Evolutionary conservation across 1,140 invertebrate genomes (phyloP).

Genomic region (Hylyphantes graminicola): DNA sequence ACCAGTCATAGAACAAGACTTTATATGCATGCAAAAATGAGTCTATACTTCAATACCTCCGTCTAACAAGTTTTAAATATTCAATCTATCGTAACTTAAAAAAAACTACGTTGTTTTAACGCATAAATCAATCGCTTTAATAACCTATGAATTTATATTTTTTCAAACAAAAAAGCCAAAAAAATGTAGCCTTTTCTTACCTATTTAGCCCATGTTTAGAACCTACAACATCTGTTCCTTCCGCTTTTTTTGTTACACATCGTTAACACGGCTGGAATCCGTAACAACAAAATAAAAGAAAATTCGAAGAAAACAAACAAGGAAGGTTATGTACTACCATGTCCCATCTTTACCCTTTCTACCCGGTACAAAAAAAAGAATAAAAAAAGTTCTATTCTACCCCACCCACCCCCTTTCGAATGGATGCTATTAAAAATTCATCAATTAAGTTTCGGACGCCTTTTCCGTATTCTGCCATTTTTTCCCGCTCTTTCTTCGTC

Average conservation of each 20-base stretch:
- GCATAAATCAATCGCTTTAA: too few species aligned
- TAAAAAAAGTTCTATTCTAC: conserved; percentile 41
- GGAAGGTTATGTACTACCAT: conserved; percentile 50
- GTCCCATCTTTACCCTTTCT: conserved; percentile 26
- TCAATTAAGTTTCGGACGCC: conserved; percentile 58
- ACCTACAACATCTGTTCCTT: conserved; percentile 37
- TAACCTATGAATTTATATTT: too few species aligned
- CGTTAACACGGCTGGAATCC: conserved; percentile 28
- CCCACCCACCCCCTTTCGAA: conserved; percentile 14
- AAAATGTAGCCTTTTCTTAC: conserved; percentile 1
- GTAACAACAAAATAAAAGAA: background rate
- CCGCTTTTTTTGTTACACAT: conserved; percentile 37
- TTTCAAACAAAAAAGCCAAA: too few species aligned
- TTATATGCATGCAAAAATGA: too few species aligned
- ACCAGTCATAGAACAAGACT: too few species aligned
- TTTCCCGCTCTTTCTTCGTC: conserved; percentile 9
- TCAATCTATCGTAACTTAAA: too few species aligned
- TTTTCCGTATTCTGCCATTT: conserved; percentile 26
- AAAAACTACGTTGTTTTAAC: too few species aligned
- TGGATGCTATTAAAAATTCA: conserved; percentile 60
- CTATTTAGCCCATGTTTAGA: background rate
- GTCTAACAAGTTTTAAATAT: too few species aligned
- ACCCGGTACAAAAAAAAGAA: background rate
- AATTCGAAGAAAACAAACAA: conserved; percentile 23
- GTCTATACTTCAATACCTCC: too few species aligned